Percentiles rank a stretch among this genome's conserved stretches.
phyloP scores from a whole-genome alignment of 2,888 invertebrate species.

The Stenolophus ochropezus region DNA sequence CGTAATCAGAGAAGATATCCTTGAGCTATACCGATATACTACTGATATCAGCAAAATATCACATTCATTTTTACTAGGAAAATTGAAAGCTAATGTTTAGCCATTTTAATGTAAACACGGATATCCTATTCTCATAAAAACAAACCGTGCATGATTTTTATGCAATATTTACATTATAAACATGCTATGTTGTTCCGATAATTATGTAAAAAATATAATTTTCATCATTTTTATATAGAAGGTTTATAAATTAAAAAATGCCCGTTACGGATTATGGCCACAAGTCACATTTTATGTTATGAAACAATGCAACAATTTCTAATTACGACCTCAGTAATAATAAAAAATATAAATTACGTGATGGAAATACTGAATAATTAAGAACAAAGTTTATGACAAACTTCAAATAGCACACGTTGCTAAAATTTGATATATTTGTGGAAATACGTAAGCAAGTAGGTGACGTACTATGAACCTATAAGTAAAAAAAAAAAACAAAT shows the following conservation, averaged over 20 bases:
- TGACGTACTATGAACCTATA: neutral
- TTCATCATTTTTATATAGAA: neutral
- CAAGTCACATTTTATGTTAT: neutral
- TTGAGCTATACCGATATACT: no score
- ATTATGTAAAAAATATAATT: no score
- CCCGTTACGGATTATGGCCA: neutral
- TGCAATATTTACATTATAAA: no score
- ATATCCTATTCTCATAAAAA: no score
- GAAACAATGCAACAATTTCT: neutral
- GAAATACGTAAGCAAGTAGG: neutral
- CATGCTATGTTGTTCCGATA: no score
- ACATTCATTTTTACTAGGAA: no score
- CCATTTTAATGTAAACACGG: no score
- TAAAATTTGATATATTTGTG: neutral
- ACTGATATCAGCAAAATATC: no score
- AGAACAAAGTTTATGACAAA: neutral
- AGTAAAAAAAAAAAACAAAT: no score
- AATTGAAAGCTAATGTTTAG: no score
- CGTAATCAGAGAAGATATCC: no score
- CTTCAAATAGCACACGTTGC: neutral
- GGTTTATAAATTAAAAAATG: neutral
- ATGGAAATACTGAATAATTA: neutral
- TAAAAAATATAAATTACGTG: slow-evolving; percentile 2
- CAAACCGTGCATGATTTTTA: no score
- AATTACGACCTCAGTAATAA: neutral